Conservation (phyloP, 2,113 vertebrate species). For the Dasypus novemcinctus region DNA sequence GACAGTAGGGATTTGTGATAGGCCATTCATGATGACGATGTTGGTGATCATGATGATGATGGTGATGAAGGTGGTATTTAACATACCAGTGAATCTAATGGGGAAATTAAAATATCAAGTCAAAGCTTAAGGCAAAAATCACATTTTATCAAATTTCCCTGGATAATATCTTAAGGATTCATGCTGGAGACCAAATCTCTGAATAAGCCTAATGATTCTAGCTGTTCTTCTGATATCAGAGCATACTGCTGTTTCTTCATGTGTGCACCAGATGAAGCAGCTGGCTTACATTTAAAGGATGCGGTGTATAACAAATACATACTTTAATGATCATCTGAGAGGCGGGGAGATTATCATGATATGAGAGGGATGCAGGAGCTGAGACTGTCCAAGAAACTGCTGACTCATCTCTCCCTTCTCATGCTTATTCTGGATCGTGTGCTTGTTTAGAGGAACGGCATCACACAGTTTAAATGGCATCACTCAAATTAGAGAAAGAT, state of each 20-base stretch:
- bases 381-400: not conserved
- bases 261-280: slow-evolving; percentile 22
- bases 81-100: not conserved
- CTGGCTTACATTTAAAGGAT: slow-evolving; percentile 33
- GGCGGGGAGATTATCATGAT: not conserved
- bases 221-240: not conserved
- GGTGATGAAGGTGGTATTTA: not conserved
- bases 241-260: not conserved
- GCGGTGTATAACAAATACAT: not conserved
- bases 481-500: not conserved
- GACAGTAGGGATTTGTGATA: not conserved
- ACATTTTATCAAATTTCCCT: not conserved
- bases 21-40: not conserved
- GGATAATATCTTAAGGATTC: not conserved
- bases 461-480: not conserved
- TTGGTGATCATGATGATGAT: not conserved
- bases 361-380: not conserved
- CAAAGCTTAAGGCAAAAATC: not conserved
- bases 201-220: not conserved
- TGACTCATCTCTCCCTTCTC: not conserved
- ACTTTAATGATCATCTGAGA: not conserved
- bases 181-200: not conserved
- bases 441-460: not conserved
- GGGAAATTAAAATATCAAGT: not conserved
- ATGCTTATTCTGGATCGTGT: not conserved